Base-by-base conservation (phyloP, 2,888 invertebrate species). In the Ornithoptera alexandrae region DNA sequence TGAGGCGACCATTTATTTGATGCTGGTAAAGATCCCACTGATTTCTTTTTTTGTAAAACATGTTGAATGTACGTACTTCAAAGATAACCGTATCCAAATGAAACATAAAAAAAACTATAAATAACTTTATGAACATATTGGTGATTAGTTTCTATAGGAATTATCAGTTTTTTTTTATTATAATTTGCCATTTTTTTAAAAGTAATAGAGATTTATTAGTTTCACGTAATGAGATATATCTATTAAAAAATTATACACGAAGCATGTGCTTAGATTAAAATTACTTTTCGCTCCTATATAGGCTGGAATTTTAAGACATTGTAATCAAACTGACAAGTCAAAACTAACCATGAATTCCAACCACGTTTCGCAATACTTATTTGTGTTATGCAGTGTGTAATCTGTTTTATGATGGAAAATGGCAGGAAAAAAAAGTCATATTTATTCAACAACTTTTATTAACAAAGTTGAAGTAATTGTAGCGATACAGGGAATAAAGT, bases 1-100 rank as follows among this genome's bases (percentile, higher is more conserved):
- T 70, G 71, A 69, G 66, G 63, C 65, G 70, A 73, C 10, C 61
- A n/a, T 65, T 67, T 65, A 68, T 71, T 63, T 63, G 67, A 42
- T 8, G 12, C 20, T 63, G 56, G 24, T 30, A 70, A 59, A 70
- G 63, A 56, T 67, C 36, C 39, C 17, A 39, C 36, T 20, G 53
- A 50, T 63, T 59, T 63, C 24, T n/a, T 62, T 62, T 66, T 63
- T 67, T 70, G 63, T 22, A 46, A n/a, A 15, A 22, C 50, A 63
- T 60, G 63, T 61, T 42, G 67, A 67, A 64, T 59, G 30, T 60
- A 42, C 18, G 56, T 18, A 63, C 59, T 42, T 60, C 42, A 63
- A 58, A 15, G 24, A 22, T 17, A 60, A 39, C 15, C 66, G 20
- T 22, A 63, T 42, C 15, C 56, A 39, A 66, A 62, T 65, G 8